Conservation (phyloP, 2,888 invertebrate species). For the Drymonia ruficornis region DNA sequence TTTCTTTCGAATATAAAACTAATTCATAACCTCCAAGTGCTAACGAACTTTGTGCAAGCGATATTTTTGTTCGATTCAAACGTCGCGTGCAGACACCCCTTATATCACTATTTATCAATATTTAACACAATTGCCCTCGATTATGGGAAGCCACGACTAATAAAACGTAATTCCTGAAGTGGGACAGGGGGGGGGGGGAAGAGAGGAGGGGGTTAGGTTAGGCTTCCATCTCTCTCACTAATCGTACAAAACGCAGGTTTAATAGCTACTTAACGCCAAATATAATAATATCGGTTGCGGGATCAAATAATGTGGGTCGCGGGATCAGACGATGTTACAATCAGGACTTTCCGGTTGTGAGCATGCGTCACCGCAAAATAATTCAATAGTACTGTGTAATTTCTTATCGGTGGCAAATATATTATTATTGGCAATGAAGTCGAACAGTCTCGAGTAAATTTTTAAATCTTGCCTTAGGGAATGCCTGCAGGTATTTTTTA, state of each 20-base stretch:
- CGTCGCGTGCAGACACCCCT: conserved; percentile 8
- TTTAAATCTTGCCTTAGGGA: too few relatives aligned
- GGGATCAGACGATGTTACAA: too few relatives aligned
- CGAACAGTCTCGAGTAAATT: too few relatives aligned
- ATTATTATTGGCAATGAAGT: too few relatives aligned
- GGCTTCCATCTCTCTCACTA: too few relatives aligned
- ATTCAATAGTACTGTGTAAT: background rate
- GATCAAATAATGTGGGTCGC: too few relatives aligned
- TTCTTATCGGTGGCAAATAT: background rate
- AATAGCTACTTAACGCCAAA: background rate
- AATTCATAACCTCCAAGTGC: background rate
- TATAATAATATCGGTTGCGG: too few relatives aligned
- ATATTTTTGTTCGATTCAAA: background rate
- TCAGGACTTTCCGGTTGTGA: conserved; percentile 31
- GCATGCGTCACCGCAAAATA: conserved; percentile 23
- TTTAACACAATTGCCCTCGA: conserved; percentile 1
- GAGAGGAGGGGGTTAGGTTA: too few relatives aligned
- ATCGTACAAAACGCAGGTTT: background rate
- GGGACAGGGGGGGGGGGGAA: too few relatives aligned
- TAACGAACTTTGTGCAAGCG: background rate
- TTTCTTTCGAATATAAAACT: too few relatives aligned
- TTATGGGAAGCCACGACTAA: background rate
- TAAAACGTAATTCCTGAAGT: background rate
- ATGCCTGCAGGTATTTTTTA: too few relatives aligned
- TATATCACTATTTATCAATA: conserved; percentile 15